phyloP scores from a whole-genome alignment of 2,113 vertebrate genomes.

The Corythornis cristatus region DNA sequence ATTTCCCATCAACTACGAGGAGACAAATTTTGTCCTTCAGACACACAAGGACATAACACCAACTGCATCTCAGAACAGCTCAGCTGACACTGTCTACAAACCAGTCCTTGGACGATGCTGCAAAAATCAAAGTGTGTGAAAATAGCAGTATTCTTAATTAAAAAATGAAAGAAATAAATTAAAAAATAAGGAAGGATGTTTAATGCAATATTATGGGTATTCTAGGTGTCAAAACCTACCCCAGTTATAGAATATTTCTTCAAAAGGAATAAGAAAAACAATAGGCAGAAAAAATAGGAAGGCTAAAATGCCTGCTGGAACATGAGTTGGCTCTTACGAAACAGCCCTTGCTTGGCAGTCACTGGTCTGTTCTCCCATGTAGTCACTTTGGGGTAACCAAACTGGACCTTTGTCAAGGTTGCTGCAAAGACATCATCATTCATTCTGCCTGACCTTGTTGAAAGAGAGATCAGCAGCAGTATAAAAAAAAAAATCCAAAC shows the following conservation, averaged over 20 bases:
- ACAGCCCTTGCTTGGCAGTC: neutral
- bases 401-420: constrained; percentile 23
- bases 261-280: neutral
- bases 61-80: rapidly evolving
- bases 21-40: neutral
- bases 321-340: neutral
- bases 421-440: constrained; percentile 3
- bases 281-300: neutral
- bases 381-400: neutral
- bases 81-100: neutral
- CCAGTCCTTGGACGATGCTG: neutral
- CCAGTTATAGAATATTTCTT: neutral
- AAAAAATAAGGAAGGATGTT: neutral
- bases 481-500: neutral
- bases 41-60: neutral
- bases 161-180: neutral
- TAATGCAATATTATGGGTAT: neutral
- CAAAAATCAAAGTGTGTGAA: neutral
- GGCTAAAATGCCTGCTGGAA: constrained; percentile 1
- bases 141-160: neutral
- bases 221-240: neutral
- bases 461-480: neutral
- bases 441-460: neutral
- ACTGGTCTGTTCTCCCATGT: neutral
- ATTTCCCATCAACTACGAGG: neutral